Evolutionary conservation across 2,797 vertebrate genomes (phyloP), one percentile per base, ranked within the genome.

Genomic region (Hyperoplus immaculatus): DNA sequence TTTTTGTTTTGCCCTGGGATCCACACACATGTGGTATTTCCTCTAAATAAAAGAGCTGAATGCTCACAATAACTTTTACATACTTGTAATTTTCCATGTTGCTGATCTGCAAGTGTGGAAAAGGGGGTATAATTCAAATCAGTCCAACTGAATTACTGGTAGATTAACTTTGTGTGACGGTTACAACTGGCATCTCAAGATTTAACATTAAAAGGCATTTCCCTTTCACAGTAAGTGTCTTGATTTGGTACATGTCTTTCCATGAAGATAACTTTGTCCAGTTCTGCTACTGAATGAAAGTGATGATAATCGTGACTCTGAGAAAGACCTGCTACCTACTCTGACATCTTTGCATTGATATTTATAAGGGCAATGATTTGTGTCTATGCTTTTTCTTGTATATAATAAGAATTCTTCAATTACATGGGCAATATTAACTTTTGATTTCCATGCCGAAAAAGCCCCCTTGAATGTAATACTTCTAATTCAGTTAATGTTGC

Each of bases 221-320:
- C 36, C 16, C 1, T 60, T 14, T 39, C 14, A 29, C 36, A 15
- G 13, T 8, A 6, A 6, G 11, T 38, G 6, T 78, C 16, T 29
- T 54, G 11, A 50, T 70, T 5, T 8, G 5, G 4, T 71, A 0
- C 53, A 12, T 0, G 88, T 95, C 95, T 96, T 97, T 97, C 96
- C 39, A 78, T 98, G 96, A 98, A 85, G 97, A 98, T 93, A 96
- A 78, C 67, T 78, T 80, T 96, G 94, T 96, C 95, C 97, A 98
- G 97, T 97, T 99, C 96, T 99, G 97, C 97, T 97, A 89, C 97
- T 98, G 97, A 98, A 93, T 91, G 90, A 67, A 82, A 94, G 94
- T 72, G 96, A 92, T 96, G 97, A 96, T 78, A 92, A 36, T 12
- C 59, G 63, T 12, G 78, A 88, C 93, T 88, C 97, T 97, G 97